Evolutionary conservation across 2,888 invertebrate genomes (phyloP).

Genomic region (Rambutsinella grinnellia): DNA sequence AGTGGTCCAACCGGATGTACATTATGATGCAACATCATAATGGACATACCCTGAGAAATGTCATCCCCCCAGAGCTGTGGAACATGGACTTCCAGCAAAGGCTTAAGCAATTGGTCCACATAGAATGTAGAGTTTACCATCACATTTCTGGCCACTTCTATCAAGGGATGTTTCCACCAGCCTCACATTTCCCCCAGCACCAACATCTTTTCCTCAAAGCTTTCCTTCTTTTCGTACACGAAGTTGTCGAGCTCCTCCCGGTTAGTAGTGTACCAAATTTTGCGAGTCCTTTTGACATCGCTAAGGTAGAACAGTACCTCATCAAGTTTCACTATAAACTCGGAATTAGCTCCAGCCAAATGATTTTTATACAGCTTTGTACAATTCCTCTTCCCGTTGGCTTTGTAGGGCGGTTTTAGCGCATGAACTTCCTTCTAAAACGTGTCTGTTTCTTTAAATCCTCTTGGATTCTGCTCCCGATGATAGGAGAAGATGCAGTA

Average conservation of each 20-base stretch:
- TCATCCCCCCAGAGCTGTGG: conserved; percentile 33
- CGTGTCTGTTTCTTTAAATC: too few species aligned
- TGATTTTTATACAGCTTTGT: conserved; percentile 12
- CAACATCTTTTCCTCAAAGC: conserved; percentile 1
- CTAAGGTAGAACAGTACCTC: conserved; percentile 6
- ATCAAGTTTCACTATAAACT: conserved; percentile 17
- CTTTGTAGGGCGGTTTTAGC: not conserved
- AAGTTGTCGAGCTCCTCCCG: conserved; percentile 5
- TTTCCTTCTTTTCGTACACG: conserved; percentile 3
- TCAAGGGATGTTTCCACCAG: conserved; percentile 21
- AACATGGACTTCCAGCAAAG: conserved; percentile 22
- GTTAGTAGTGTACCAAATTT: not conserved
- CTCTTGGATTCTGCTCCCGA: too few species aligned
- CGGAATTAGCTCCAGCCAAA: conserved; percentile 10
- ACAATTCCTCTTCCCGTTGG: conserved; percentile 5
- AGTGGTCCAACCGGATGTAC: conserved; percentile 6
- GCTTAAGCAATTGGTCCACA: conserved; percentile 27
- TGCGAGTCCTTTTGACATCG: not conserved
- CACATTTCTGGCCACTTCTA: conserved; percentile 43
- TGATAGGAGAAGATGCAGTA: too few species aligned
- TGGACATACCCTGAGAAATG: conserved; percentile 20
- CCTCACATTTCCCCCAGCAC: conserved; percentile 5
- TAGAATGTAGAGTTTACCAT: conserved; percentile 34
- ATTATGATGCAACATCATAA: conserved; percentile 31
- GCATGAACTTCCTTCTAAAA: not conserved